Conservation (phyloP, 2,113 vertebrate genomes). For the Tonatia bakeri region DNA sequence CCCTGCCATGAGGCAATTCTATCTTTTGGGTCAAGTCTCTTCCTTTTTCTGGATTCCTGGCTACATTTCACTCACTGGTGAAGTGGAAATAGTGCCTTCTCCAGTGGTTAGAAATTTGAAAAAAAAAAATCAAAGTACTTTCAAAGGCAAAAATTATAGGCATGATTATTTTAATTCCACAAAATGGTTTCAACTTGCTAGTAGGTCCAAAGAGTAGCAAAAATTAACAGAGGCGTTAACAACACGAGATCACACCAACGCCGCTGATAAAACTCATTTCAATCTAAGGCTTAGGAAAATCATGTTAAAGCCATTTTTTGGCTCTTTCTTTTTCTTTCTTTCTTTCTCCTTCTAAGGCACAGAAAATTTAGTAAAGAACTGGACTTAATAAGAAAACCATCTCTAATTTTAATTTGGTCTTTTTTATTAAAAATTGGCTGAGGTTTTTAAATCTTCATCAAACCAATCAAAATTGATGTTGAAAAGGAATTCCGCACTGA, state of each 20-base stretch:
- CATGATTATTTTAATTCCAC: conserved; percentile 13
- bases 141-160: neutral
- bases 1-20: neutral
- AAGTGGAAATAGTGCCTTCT: neutral
- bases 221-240: neutral
- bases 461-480: neutral
- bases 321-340: no score
- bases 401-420: neutral
- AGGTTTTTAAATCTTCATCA: neutral
- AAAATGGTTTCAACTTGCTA: neutral
- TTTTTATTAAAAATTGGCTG: neutral
- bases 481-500: neutral
- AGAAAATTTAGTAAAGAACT: neutral
- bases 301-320: neutral
- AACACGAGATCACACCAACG: neutral
- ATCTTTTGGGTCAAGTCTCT: neutral
- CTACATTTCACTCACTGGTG: no score
- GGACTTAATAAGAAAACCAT: neutral
- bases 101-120: neutral
- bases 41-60: neutral
- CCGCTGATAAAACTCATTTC: neutral
- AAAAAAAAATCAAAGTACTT: neutral
- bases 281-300: conserved; percentile 16
- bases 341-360: no score
- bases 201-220: neutral